These are phyloP conservation scores for Leucosticte australis DNA, from an alignment of 2,113 vertebrate species.

Conservation along the genomic window DNA sequence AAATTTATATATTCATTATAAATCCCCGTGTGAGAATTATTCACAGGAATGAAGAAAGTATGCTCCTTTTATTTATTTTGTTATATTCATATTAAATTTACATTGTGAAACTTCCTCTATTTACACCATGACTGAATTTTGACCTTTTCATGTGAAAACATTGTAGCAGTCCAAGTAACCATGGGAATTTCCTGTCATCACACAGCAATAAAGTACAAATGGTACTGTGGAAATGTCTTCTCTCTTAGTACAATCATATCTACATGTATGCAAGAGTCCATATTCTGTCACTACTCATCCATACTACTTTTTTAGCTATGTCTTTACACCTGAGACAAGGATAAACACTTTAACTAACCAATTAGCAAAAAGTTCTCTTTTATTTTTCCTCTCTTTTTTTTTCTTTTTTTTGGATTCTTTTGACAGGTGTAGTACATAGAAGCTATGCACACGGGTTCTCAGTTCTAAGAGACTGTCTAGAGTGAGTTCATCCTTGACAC, in stretches of 20 bases:
- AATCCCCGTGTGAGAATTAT: not conserved
- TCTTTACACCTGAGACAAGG: not conserved
- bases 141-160: constrained; percentile 7
- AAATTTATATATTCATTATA: not conserved
- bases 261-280: not conserved
- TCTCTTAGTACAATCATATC: not conserved
- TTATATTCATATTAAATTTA: not conserved
- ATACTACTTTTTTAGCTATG: not conserved
- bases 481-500: not conserved
- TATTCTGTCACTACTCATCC: not conserved
- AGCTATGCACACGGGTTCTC: not conserved
- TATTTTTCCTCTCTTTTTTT: not conserved
- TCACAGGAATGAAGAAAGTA: not conserved
- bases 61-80: not conserved
- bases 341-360: not conserved
- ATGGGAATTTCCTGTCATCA: constrained; percentile 1
- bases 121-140: not conserved
- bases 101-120: not conserved
- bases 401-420: not conserved
- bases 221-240: not conserved
- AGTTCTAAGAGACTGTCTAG: not conserved
- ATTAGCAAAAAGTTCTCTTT: rapidly evolving
- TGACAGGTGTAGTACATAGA: not conserved
- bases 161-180: not conserved
- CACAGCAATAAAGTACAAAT: not conserved